Evolutionary conservation across 1,140 invertebrate species (phyloP).

Genomic region (Orius insidiosus): DNA sequence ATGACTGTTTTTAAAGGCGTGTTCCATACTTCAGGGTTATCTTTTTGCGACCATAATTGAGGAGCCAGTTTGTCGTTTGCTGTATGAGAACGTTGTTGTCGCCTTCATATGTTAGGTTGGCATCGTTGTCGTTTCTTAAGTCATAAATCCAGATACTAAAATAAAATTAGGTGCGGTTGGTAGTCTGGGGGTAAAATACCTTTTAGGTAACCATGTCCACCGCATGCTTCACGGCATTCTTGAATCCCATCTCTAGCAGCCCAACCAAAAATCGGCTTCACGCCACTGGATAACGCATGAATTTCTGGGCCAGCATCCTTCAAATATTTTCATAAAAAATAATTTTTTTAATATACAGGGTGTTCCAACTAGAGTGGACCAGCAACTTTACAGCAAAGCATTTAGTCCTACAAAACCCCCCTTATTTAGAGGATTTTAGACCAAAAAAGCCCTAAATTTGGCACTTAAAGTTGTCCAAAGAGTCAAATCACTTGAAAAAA

Average conservation of each 20-base stretch:
- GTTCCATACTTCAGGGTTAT: conserved; percentile 28
- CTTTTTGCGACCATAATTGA: conserved; percentile 17
- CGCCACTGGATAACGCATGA: conserved; percentile 77
- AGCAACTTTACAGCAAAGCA: too few species aligned
- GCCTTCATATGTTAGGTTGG: conserved; percentile 87
- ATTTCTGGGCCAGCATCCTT: conserved; percentile 63
- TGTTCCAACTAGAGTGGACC: too few species aligned
- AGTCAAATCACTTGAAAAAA: too few species aligned
- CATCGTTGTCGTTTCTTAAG: conserved; percentile 74
- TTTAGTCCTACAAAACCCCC: too few species aligned
- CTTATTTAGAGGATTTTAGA: too few species aligned
- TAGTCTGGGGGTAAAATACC: conserved; percentile 31
- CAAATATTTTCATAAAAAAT: conserved; percentile 10
- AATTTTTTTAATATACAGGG: too few species aligned
- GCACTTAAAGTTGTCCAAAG: too few species aligned
- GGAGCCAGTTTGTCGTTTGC: conserved; percentile 81
- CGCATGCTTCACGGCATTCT: conserved; percentile 79
- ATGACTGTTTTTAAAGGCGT: conserved; percentile 45
- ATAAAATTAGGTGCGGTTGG: conserved; percentile 1
- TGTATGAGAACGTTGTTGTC: conserved; percentile 91
- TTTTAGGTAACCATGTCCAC: conserved; percentile 64
- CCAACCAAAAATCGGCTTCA: conserved; percentile 79
- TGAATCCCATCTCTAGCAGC: conserved; percentile 65
- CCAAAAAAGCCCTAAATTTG: too few species aligned
- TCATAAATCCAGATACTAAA: conserved; percentile 60